Base-by-base conservation (phyloP, 1,140 invertebrate species). In the Lithobius niger region DNA sequence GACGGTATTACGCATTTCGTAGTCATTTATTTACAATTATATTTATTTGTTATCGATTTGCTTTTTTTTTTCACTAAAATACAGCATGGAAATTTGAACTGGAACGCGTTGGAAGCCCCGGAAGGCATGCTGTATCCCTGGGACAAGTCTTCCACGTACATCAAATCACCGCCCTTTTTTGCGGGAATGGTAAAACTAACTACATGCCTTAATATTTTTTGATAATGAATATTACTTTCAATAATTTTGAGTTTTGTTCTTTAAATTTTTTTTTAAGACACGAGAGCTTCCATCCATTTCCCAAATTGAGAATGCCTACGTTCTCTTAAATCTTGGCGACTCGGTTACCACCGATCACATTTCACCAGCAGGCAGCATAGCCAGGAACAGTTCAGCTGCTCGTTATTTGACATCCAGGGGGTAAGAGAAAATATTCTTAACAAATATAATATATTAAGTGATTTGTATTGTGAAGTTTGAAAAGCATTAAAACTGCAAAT, bases 281-380 rank as follows among this genome's bases (percentile, higher is more conserved):
- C 60, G 61, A 60, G 75, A 76, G 6, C 57, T 77, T 18, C 67
- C 75, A 22, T 22, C 58, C 3, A 59, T 69, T 15, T 58, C 63
- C 24, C 57, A 62, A 27, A 72, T 81, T 27, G 62, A 67, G 52
- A 69, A 79, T 61, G 91, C 90, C 0, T 76, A 82, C 49, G 90
- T 86, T 47, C 73, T 98, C 25, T 73, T 97, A 1, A 81, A 88
- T 64, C 76, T 97, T 48, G 90, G 91, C 0, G 93, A 98, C 71
- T 95, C 90, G 0, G 90, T 98, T 1, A 97, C 93, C 2, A 98
- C 95, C 0, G 96, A 99, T 75, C 96, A 98, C 69, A 99, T 99
- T 54, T 96, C 91, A 27, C 96, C 96, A 1, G 96, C 96, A 52
- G 95, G 96, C 10, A 94, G 90, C 28, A 99, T 99, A 65, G 87